phyloP scores from a whole-genome alignment of 2,113 vertebrate genomes.

The Chauna torquata region DNA sequence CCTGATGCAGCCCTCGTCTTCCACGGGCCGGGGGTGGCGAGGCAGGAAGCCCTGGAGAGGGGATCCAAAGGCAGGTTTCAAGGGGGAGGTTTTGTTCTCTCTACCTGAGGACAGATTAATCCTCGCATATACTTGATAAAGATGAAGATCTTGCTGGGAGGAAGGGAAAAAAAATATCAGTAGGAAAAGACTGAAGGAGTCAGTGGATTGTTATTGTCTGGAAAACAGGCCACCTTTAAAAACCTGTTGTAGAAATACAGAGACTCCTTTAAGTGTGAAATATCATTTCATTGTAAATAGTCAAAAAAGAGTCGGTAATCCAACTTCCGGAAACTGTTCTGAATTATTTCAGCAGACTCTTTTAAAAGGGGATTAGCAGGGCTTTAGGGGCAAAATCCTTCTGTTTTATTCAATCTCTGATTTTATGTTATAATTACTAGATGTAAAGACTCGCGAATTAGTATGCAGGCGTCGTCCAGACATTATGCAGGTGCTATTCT shows the following conservation, averaged over 20 bases:
- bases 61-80: not conserved
- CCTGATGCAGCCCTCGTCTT: not conserved
- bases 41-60: not conserved
- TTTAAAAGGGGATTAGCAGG: slow-evolving; percentile 98
- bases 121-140: not conserved
- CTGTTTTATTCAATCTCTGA: slow-evolving; percentile 87
- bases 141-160: slow-evolving; percentile 26
- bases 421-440: slow-evolving; percentile 97
- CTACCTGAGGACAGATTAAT: slow-evolving; percentile 47
- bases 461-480: slow-evolving; percentile 81
- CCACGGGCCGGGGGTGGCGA: not conserved
- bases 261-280: slow-evolving; percentile 92
- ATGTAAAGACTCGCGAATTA: slow-evolving; percentile 89
- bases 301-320: slow-evolving; percentile 93
- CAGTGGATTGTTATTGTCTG: slow-evolving; percentile 53
- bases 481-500: slow-evolving; percentile 90
- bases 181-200: slow-evolving; percentile 23
- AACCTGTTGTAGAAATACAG: slow-evolving; percentile 77
- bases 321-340: slow-evolving; percentile 98
- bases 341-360: slow-evolving; percentile 97
- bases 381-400: slow-evolving; percentile 88
- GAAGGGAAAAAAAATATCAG: not conserved
- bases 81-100: slow-evolving; percentile 22
- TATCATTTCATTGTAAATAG: slow-evolving; percentile 95
- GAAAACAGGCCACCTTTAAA: slow-evolving; percentile 69